Evolutionary conservation across 2,113 vertebrate species (phyloP), one percentile per base, ranked within the genome.

Genomic region (Australoheros scitulus): DNA sequence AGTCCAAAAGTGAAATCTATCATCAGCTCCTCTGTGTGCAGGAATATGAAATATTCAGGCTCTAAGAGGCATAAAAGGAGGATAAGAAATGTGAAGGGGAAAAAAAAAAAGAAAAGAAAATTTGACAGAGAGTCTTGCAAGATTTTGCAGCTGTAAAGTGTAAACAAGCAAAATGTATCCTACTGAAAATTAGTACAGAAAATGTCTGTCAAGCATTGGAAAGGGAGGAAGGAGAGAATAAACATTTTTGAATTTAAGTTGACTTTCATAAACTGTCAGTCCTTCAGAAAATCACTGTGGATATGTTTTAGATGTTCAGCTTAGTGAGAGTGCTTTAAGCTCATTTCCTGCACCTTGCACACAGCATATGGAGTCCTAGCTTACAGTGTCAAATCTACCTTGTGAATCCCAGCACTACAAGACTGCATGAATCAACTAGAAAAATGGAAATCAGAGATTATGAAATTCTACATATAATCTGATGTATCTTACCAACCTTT

Each of bases 401-500:
- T 76, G 10, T 58, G 2, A 57, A 56, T 24, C 13, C 26, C 50
- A 34, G 20, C 11, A 18, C 11, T 5, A 6, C 13, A 14, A 34
- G 11, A 70, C 18, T 3, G 17, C 38, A 61, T 22, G 6, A 72
- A 79, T 64, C 11, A 24, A 38, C 17, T 10, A 43, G 50, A 52
- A 17, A 17, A 52, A 52, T 7, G 50, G 15, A 11, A 61, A 17
- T 38, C 24, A 24, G 22, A 70, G 55, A 36, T 55, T n/a, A 26
- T 43, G 7, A 43, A 43, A 41, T 57, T 76, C 32, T 32, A 55
- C 7, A 20, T 32, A 34, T 11, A 11, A 3, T 3, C 3, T 63
- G 5, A 61, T 20, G 9, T 22, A 60, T 20, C 13, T 50, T 6
- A 83, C 90, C 18, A 70, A 99, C 98, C 98, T 98, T 99, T 99